Base-by-base conservation (phyloP, 2,888 invertebrate genomes). In the Torymus texanus region DNA sequence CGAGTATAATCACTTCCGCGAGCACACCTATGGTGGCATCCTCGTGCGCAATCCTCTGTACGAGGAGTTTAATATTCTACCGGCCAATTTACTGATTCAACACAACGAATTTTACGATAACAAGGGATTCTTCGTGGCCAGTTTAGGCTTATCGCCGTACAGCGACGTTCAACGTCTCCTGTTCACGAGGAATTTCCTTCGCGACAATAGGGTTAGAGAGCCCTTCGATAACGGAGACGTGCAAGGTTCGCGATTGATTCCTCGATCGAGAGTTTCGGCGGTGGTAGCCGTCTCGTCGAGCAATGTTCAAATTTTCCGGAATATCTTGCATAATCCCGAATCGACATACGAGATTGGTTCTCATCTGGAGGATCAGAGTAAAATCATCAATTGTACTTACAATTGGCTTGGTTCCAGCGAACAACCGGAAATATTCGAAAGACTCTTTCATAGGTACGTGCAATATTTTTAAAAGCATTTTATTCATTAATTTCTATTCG, bases 261-360 rank as follows among this genome's bases (percentile, higher is more conserved):
- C 99, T 0, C 93, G 99, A 85, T 97, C 97, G 81, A 92, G 96
- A 83, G 98, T 98, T 0, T 96, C 98, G 1, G 99, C 98, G 0
- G 95, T 97, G 0, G 93, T 99, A 56, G 97, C 98, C 0, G 93
- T 99, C 21, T 96, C 97, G 0, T 98, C 98, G 0, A 94, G 95
- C 87, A 98, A 99, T 88, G 94, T 98, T 0, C 93, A 94, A 63
- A 93, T 99, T 2, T 97, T 93, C 85, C 93, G 98, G 79, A 99
- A 99, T 90, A 96, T 97, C 80, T 94, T 99, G 58, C 94, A 96
- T 79, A 99, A 99, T 90, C 95, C 95, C 1, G 94, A 95, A 82
- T 97, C 98, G 0, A 93, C 94, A 75, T 98, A 97, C 88, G 99
- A 99, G 91, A 95, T 99, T 66, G 98, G 98, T 0, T 98, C 98